These are phyloP conservation scores for Zoanthus solanderi DNA, from an alignment of 92 coral and sea anemone genomes.

Conservation along the genomic window DNA sequence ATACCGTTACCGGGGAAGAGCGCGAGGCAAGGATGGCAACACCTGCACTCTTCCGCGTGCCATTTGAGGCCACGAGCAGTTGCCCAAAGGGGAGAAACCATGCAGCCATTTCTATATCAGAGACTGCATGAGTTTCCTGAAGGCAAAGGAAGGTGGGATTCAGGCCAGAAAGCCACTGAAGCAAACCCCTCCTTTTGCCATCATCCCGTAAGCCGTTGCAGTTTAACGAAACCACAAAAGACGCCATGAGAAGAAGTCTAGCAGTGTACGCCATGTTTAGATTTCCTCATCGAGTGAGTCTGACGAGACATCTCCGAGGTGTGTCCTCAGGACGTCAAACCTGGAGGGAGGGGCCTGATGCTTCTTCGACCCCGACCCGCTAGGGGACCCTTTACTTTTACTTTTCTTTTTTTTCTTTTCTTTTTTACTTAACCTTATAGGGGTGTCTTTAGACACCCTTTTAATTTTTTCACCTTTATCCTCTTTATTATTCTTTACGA, in stretches of 20 bases:
- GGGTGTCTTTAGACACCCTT: no score
- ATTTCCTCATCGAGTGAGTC: no score
- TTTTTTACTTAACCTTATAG: no score
- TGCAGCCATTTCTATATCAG: not conserved
- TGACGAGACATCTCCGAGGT: no score
- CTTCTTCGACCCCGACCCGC: no score
- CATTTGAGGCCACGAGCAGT: not conserved
- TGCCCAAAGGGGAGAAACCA: conserved; percentile 1
- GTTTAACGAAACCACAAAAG: not conserved
- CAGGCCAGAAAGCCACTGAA: conserved; percentile 1
- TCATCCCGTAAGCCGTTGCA: not conserved
- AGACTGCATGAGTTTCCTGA: conserved; percentile 11
- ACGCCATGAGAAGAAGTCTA: not conserved
- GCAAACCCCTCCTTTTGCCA: not conserved
- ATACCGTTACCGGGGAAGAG: not conserved
- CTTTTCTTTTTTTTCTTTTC: no score
- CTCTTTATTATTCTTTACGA: no score
- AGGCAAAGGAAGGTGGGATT: conserved; percentile 8
- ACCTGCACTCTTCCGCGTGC: conserved; percentile 4
- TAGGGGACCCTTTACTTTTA: no score
- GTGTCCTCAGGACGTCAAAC: no score
- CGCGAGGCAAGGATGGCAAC: conserved; percentile 5
- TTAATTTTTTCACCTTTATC: no score
- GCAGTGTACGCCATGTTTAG: no score
- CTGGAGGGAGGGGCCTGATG: no score